These are phyloP conservation scores for Bruchidius siliquastri DNA, from an alignment of 2,888 invertebrate species.

Conservation along the genomic window DNA sequence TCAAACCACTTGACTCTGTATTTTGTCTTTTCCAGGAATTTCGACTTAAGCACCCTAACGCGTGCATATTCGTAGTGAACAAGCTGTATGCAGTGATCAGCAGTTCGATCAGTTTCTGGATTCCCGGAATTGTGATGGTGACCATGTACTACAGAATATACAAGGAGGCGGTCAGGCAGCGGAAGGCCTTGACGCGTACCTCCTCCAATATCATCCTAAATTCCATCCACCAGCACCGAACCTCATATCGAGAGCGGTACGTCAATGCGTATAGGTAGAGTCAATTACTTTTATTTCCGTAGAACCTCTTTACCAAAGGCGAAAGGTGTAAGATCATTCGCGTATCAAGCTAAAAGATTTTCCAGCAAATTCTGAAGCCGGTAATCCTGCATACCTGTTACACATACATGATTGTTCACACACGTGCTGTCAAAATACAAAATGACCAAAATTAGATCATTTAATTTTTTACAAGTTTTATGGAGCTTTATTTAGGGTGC, in stretches of 20 bases:
- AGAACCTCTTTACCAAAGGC: too few species aligned
- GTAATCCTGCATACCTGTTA: too few species aligned
- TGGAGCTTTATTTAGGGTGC: too few species aligned
- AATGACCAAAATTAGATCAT: too few species aligned
- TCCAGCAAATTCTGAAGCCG: too few species aligned
- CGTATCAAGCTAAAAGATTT: too few species aligned
- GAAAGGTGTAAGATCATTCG: too few species aligned
- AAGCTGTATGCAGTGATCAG: constrained; percentile 83
- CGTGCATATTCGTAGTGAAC: constrained; percentile 81
- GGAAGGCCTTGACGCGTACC: constrained; percentile 78
- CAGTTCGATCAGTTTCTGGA: constrained; percentile 89
- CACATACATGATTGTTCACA: too few species aligned
- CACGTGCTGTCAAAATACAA: too few species aligned
- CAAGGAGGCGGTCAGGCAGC: constrained; percentile 75
- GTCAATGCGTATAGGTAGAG: background rate
- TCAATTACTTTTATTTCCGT: too few species aligned
- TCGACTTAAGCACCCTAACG: constrained; percentile 62
- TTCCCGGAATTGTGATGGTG: constrained; percentile 87
- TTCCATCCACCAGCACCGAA: constrained; percentile 77
- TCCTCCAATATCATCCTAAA: constrained; percentile 81
- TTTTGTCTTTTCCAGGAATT: constrained; percentile 36
- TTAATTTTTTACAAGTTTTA: too few species aligned
- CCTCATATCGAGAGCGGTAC: constrained; percentile 54
- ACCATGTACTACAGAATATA: constrained; percentile 85
- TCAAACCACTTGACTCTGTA: too few species aligned